Evolutionary conservation across 2,113 vertebrate species (phyloP).

Genomic region (Aix galericulata): DNA sequence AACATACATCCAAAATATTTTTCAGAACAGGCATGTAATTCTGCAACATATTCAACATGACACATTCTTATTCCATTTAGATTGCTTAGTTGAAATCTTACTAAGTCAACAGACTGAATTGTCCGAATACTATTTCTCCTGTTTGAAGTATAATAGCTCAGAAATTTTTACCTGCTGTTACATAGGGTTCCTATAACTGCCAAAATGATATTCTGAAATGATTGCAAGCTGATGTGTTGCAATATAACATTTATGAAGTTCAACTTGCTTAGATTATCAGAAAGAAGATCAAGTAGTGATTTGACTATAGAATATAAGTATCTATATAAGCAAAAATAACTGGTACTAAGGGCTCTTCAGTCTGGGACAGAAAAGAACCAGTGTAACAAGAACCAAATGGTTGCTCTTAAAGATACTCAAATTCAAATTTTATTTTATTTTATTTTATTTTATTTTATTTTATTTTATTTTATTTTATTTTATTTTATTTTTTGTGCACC

Average conservation of each 20-base stretch:
- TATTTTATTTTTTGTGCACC: background rate
- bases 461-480: too few relatives aligned
- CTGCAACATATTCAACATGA: background rate
- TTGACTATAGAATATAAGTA: constrained; percentile 15
- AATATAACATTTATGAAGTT: constrained; percentile 43
- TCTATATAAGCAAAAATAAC: background rate
- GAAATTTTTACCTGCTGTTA: background rate
- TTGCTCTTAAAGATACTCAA: background rate
- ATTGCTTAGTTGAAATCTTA: constrained; percentile 5
- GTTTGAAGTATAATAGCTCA: constrained; percentile 10
- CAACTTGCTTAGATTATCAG: constrained; percentile 29
- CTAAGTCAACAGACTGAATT: constrained; percentile 22
- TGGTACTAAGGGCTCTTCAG: background rate
- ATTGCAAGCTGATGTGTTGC: background rate
- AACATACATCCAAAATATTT: background rate
- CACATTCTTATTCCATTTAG: background rate
- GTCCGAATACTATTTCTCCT: background rate
- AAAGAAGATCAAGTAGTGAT: constrained; percentile 31
- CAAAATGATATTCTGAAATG: constrained; percentile 5
- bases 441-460: background rate
- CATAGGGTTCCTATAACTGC: background rate
- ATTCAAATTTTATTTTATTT: background rate
- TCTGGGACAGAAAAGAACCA: background rate
- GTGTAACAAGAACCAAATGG: background rate
- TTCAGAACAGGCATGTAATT: background rate